Evolutionary conservation across 2,113 vertebrate genomes (phyloP), one percentile per base, ranked within the genome.

Genomic region (Ammodytes dubius): DNA sequence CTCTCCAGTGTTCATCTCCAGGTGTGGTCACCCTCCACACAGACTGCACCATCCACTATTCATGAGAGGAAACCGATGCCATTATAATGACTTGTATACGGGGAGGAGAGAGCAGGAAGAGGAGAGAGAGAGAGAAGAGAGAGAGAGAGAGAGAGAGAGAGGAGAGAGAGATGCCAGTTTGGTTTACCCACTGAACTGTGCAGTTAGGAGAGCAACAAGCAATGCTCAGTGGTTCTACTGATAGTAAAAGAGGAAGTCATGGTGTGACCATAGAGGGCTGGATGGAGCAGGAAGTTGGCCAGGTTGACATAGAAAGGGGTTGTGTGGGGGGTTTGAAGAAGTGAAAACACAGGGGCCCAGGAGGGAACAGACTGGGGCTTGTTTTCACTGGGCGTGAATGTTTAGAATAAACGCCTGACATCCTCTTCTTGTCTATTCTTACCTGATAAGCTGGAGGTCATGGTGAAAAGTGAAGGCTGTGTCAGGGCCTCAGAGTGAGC

Each of bases 1-100:
- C 69, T 87, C 59, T 57, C 57, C 64, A 78, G 70, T 77, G 75
- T 82, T 84, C 10, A 70, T 84, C 83, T 87, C 80, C 89, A 92
- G 85, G 90, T 92, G 88, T 89, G 82, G 88, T 81, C 72, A 4
- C 81, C 87, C 79, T 80, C 83, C 88, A 84, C 87, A 74, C 12
- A 79, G 78, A 50, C 57, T 15, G 70, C 46, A 40, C 65, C 88
- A 88, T 87, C 10, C 66, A 87, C 53, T 84, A 89, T 90, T 91
- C 71, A 91, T 90, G 80, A 90, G 83, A 67, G 77, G 40, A 87
- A 90, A 87, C 79, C 9, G 85, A 91, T 69, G 73, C 75, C 68
- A 15, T 37, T n/a, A 74, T 47, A 74, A 13, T 7, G 46, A 45
- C 27, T 40, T 40, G 9, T 45, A 35, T 58, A 49, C 35, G n/a